Conservation (phyloP, 2,888 invertebrate genomes). For the Apeira syringaria region DNA sequence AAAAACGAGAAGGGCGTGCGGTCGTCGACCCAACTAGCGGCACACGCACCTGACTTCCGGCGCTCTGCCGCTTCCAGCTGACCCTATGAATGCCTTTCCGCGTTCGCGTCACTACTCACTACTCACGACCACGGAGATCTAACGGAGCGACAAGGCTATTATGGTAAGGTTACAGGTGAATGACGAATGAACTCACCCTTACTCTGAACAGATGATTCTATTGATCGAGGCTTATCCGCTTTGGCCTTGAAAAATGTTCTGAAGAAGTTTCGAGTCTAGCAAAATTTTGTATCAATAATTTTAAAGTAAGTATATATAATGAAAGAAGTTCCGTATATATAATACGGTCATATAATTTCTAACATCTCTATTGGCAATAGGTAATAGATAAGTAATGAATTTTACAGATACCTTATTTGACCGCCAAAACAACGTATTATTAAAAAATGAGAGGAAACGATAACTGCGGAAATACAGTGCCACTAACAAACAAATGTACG, state of each 20-base stretch:
- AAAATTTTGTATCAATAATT: no score
- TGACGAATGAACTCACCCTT: constrained; percentile 13
- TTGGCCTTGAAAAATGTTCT: no score
- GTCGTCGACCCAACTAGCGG: constrained; percentile 48
- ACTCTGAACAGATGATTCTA: not conserved
- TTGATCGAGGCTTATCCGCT: no score
- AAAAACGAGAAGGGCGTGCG: constrained; percentile 45
- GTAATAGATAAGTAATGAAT: constrained; percentile 7
- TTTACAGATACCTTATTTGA: constrained; percentile 4
- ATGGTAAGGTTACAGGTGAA: constrained; percentile 5
- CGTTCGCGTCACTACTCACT: constrained; percentile 35
- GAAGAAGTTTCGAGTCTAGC: no score
- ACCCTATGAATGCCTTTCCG: constrained; percentile 42
- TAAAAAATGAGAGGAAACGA: constrained; percentile 23
- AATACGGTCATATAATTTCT: no score
- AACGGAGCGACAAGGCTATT: constrained; percentile 15
- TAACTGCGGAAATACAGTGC: constrained; percentile 23
- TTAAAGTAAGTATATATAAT: no score
- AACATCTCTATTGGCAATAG: no score
- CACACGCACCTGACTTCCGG: constrained; percentile 34
- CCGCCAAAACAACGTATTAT: constrained; percentile 13
- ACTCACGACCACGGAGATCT: constrained; percentile 2
- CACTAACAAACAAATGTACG: constrained; percentile 22
- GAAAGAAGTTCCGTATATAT: no score
- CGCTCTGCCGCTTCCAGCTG: constrained; percentile 44